phyloP scores from a whole-genome alignment of 2,888 invertebrate species.

The Lepidonotus clava region DNA sequence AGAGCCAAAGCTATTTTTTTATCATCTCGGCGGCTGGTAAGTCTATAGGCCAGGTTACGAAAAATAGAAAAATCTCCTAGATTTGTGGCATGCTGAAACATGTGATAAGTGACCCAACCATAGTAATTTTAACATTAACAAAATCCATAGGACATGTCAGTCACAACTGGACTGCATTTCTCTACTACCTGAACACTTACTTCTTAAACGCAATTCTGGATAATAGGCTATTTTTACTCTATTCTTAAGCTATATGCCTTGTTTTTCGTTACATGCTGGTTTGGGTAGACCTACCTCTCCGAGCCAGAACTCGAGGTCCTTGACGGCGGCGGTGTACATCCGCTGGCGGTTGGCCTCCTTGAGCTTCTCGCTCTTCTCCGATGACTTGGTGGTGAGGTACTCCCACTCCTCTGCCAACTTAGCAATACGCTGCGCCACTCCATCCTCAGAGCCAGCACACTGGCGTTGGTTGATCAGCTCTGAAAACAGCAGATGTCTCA shows the following conservation, averaged over 20 bases:
- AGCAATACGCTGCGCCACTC: conserved; percentile 87
- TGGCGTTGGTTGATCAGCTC: conserved; percentile 92
- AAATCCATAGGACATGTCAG: background rate
- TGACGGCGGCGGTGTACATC: conserved; percentile 98
- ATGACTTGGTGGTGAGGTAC: conserved; percentile 97
- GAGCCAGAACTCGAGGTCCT: conserved; percentile 99
- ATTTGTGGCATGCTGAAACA: background rate
- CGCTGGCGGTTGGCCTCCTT: conserved; percentile 99
- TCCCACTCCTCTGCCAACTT: conserved; percentile 98
- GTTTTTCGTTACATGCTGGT: background rate
- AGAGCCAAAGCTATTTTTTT: too few species aligned
- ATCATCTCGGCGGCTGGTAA: too few species aligned
- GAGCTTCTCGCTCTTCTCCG: conserved; percentile 97
- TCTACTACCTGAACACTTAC: too few species aligned
- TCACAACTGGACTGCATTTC: background rate
- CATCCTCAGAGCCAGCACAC: conserved; percentile 98
- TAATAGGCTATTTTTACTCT: too few species aligned
- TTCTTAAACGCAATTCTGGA: too few species aligned
- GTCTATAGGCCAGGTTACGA: background rate
- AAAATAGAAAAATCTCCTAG: background rate
- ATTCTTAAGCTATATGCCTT: background rate
- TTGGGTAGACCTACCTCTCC: conserved; percentile 86
- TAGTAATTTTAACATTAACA: too few species aligned
- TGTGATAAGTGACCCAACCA: too few species aligned
- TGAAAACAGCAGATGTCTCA: too few species aligned